Base-by-base conservation (phyloP, 2,888 invertebrate species). In the Tenthredo livida region DNA sequence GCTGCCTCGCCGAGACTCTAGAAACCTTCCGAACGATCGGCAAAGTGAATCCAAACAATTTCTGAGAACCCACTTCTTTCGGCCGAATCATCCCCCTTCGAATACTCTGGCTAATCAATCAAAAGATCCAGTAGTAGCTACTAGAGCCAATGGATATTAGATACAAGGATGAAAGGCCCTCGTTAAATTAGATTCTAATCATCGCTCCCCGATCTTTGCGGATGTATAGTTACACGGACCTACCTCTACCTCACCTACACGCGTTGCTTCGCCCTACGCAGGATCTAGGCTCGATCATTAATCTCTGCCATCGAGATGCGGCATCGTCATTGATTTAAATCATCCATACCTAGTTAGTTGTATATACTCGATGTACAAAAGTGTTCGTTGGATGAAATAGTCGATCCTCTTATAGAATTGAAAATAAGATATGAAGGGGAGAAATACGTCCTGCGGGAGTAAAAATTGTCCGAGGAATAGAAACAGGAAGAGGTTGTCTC, bases 281-380 rank as follows among this genome's bases (percentile, higher is more conserved):
- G 89, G 89, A 88, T 88, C 87, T 43, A 73, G 40, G 88, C 88
- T 88, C 88, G 89, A 91, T 90, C 91, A 90, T 91, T 91, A 91
- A 91, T 91, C 91, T 91, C 89, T 90, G 90, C 89, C 90, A 91
- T 89, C 84, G 90, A 90, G 90, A 90, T 90, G 91, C 88, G 89
- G 90, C 89, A 89, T 89, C 90, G 89, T 91, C 91, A 91, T 91
- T 91, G 91, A 91, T 91, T 91, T 91, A 91, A 91, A 91, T 91
- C 91, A 91, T 89, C 89, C 15, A 17, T 12, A 21, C 17, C 9
- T 29, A 3, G 6, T 33, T 33, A 33, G 21, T 17, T 58, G 2
- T 15, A 33, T 29, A 6, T 29, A 29, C 29, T n/a, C n/a, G n/a
- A n/a, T n/a, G n/a, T 15, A 15, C 0, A 12, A 33, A 33, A 67